These are phyloP conservation scores for Cryptophagus acutangulus DNA, from an alignment of 2,888 invertebrate species.

Conservation along the genomic window DNA sequence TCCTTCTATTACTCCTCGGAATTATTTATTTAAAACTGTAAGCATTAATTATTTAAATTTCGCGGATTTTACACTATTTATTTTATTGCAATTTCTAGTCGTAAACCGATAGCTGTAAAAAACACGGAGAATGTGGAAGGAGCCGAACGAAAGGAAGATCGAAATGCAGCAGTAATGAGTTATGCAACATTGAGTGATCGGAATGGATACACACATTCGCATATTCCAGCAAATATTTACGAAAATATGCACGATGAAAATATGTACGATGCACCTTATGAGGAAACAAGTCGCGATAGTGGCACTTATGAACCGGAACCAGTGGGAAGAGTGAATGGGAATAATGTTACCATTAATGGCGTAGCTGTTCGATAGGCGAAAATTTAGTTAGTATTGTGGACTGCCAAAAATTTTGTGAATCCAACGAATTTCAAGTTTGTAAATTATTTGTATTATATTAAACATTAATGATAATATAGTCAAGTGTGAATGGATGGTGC, in stretches of 20 bases:
- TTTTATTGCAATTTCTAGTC: slow-evolving; percentile 55
- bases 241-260: slow-evolving; percentile 64
- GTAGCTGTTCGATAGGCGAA: slow-evolving; percentile 68
- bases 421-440: slow-evolving; percentile 1
- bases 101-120: slow-evolving; percentile 80
- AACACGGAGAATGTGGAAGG: slow-evolving; percentile 85
- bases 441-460: too few relatives aligned
- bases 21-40: slow-evolving; percentile 77
- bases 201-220: slow-evolving; percentile 44
- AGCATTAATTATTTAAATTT: slow-evolving; percentile 45
- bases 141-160: slow-evolving; percentile 79
- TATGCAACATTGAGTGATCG: slow-evolving; percentile 77
- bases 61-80: slow-evolving; percentile 11
- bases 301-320: slow-evolving; percentile 65
- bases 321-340: slow-evolving; percentile 49
- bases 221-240: slow-evolving; percentile 51
- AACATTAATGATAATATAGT: too few relatives aligned
- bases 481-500: too few relatives aligned
- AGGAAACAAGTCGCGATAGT: slow-evolving; percentile 57
- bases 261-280: slow-evolving; percentile 72
- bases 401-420: slow-evolving; percentile 7
- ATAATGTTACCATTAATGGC: slow-evolving; percentile 81
- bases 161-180: slow-evolving; percentile 84
- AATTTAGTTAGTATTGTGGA: slow-evolving; percentile 1
- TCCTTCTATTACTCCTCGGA: slow-evolving; percentile 71